phyloP scores from a whole-genome alignment of 2,113 vertebrate species.

The Capricornis sumatraensis region DNA sequence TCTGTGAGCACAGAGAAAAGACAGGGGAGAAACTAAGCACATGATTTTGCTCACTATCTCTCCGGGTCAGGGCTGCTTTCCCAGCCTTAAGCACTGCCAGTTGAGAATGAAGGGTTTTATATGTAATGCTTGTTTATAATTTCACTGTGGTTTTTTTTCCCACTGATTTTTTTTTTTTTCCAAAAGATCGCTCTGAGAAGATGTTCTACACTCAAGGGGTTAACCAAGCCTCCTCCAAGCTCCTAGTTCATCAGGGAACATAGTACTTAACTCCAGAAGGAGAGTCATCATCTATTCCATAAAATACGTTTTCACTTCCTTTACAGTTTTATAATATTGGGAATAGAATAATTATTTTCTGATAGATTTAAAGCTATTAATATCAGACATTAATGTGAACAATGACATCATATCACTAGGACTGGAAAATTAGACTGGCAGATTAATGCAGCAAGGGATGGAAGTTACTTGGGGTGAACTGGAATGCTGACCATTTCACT shows the following conservation, averaged over 20 bases:
- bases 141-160: not conserved
- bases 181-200: not conserved
- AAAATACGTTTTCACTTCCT: not conserved
- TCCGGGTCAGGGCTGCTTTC: not conserved
- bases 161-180: not conserved
- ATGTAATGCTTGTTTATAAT: not conserved
- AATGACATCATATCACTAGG: not conserved
- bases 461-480: not conserved
- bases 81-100: not conserved
- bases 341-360: conserved; percentile 1
- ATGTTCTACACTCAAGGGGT: not conserved
- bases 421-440: not conserved
- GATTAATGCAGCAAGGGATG: not conserved
- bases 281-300: not conserved
- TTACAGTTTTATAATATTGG: not conserved
- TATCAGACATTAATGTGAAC: not conserved
- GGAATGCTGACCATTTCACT: not conserved
- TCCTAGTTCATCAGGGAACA: not conserved
- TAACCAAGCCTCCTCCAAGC: not conserved
- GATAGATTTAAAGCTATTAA: not conserved
- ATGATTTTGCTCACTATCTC: not conserved
- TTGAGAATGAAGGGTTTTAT: not conserved
- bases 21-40: not conserved
- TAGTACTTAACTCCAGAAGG: not conserved
- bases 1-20: not conserved